Evolutionary conservation across 2,888 invertebrate species (phyloP).

Genomic region (Aelia acuminata): DNA sequence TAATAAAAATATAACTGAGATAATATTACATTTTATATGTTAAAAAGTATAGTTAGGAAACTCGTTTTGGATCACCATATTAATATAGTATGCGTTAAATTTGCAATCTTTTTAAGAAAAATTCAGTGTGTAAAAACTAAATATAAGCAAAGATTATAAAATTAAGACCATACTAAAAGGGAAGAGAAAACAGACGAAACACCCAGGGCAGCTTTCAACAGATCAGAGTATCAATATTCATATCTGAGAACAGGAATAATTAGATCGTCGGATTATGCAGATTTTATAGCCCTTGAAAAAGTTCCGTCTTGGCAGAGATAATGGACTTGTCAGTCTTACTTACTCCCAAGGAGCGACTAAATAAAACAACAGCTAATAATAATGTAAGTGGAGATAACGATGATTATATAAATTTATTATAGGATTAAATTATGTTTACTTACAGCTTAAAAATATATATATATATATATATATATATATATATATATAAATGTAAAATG

Average conservation of each 20-base stretch:
- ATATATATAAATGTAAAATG: too few relatives aligned
- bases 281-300: slow-evolving; percentile 33
- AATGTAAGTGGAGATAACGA: neutral
- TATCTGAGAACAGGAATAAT: slow-evolving; percentile 6
- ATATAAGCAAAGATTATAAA: neutral
- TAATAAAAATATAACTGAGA: too few relatives aligned
- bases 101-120: too few relatives aligned
- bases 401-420: neutral
- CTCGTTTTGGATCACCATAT: too few relatives aligned
- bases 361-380: neutral
- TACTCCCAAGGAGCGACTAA: neutral
- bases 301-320: neutral
- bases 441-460: neutral
- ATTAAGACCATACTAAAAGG: neutral
- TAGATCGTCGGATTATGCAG: slow-evolving; percentile 21
- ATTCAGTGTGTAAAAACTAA: too few relatives aligned
- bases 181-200: neutral
- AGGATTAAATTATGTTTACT: neutral
- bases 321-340: slow-evolving; percentile 22
- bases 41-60: too few relatives aligned
- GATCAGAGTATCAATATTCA: slow-evolving; percentile 29
- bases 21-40: too few relatives aligned
- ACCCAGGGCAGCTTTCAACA: neutral
- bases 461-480: too few relatives aligned
- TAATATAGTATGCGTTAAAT: too few relatives aligned